phyloP scores from a whole-genome alignment of 1,140 invertebrate species.

The Luehdorfia chinensis region DNA sequence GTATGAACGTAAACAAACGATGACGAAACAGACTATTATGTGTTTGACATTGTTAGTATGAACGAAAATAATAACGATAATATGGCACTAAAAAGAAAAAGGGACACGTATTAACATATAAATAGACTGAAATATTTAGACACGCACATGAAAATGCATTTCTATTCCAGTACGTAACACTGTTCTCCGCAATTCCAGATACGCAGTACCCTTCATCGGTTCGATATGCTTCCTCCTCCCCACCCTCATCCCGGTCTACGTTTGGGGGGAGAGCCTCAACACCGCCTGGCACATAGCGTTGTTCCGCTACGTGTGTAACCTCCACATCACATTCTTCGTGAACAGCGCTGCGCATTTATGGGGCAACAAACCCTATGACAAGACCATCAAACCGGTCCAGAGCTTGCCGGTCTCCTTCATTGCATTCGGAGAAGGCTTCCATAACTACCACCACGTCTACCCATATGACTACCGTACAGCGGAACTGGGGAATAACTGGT shows the following conservation, averaged over 20 bases:
- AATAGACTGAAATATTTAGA: too few species aligned
- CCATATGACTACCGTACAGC: conserved; percentile 22
- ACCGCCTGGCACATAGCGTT: conserved; percentile 28
- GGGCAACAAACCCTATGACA: conserved; percentile 37
- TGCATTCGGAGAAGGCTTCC: conserved; percentile 33
- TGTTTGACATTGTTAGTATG: too few species aligned
- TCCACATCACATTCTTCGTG: conserved; percentile 30
- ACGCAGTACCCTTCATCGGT: conserved; percentile 36
- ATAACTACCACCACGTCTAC: conserved; percentile 27
- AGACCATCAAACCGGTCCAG: conserved; percentile 24
- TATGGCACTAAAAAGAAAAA: too few species aligned
- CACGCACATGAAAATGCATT: too few species aligned
- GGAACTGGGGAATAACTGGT: conserved; percentile 17
- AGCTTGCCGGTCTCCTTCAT: conserved; percentile 20
- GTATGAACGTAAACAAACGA: too few species aligned
- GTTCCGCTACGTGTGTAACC: conserved; percentile 25
- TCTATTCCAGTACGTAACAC: too few species aligned
- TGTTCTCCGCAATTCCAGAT: conserved; percentile 26
- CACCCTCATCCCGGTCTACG: conserved; percentile 35
- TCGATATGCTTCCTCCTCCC: conserved; percentile 33
- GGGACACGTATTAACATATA: too few species aligned
- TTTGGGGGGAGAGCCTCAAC: conserved; percentile 27
- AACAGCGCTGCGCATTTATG: conserved; percentile 36
- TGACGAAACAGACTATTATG: too few species aligned
- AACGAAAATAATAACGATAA: too few species aligned